These are phyloP conservation scores for Conopomorpha cramerella DNA, from an alignment of 1,140 invertebrate genomes.

Conservation along the genomic window DNA sequence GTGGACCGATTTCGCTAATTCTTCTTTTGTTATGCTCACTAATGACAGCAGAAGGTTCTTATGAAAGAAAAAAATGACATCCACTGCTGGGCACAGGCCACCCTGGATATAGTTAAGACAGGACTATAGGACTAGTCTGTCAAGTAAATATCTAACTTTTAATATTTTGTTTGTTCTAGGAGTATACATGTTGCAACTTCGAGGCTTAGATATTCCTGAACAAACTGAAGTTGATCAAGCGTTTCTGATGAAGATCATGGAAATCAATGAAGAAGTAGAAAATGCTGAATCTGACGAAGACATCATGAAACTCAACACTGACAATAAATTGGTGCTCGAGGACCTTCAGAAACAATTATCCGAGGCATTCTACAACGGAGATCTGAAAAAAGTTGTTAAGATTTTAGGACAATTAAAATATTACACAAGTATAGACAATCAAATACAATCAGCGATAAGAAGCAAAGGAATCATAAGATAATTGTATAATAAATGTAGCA, in stretches of 20 bases:
- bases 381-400: slow-evolving; percentile 65
- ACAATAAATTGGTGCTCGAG: slow-evolving; percentile 64
- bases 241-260: slow-evolving; percentile 87
- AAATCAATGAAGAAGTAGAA: slow-evolving; percentile 83
- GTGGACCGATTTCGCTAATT: no score
- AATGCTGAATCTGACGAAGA: slow-evolving; percentile 64
- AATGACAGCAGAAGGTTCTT: no score
- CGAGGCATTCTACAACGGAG: slow-evolving; percentile 64
- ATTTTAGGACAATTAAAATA: slow-evolving; percentile 81
- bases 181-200: slow-evolving; percentile 71
- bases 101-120: no score
- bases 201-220: slow-evolving; percentile 71
- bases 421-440: slow-evolving; percentile 75
- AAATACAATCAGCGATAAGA: slow-evolving; percentile 73
- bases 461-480: slow-evolving; percentile 71
- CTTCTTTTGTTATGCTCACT: no score
- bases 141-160: no score
- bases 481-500: no score
- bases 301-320: slow-evolving; percentile 64
- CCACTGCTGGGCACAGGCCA: no score
- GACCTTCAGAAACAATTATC: slow-evolving; percentile 62
- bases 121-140: no score
- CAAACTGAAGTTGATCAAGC: slow-evolving; percentile 69
- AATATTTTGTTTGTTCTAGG: no score
- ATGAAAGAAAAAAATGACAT: no score